Base-by-base conservation (phyloP, 2,113 vertebrate genomes). In the Melanostigma gelatinosum region DNA sequence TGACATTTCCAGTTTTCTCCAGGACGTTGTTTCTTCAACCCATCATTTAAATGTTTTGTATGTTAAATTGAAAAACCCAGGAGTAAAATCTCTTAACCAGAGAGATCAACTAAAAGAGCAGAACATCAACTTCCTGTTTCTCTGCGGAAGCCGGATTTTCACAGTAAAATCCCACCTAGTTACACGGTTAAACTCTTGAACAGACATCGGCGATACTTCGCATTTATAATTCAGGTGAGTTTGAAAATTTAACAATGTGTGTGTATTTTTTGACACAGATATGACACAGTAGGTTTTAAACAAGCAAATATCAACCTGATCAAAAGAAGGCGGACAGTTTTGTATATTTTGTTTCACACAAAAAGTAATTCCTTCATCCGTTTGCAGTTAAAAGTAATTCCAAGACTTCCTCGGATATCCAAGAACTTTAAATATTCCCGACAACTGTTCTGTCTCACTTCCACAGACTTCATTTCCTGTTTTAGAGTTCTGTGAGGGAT, bases 1-100 rank as follows among this genome's bases (percentile, higher is more conserved):
- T 77, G 62, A 74, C 36, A 62, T 80, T 92, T 94, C 93, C 93
- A 95, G 93, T 94, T 92, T 87, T 85, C 72, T 87, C 92, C 93
- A 93, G 92, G 92, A 92, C 73, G 57, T 38, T 84, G 24, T 83
- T 44, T 57, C 46, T 76, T 40, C 36, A 15, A 61, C 42, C 18
- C 48, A 79, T 44, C 44, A 76, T 58, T 63, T 80, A 27, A 65
- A 68, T 24, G 67, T 66, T 79, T 86, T 65, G 46, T 64, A 24
- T 55, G 60, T 72, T 60, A 60, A 87, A 42, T 63, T 44, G 48
- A 70, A 82, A 84, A 64, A 72, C 12, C 27, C 11, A 65, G 24
- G 32, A 76, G 63, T 55, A 42, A 72, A 80, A 87, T 85, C 79
- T 92, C 81, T 85, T 48, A 91, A 79, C 69, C 80, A 91, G 85